Base-by-base conservation (phyloP, 2,888 invertebrate genomes). In the Odontocolon sp. region DNA sequence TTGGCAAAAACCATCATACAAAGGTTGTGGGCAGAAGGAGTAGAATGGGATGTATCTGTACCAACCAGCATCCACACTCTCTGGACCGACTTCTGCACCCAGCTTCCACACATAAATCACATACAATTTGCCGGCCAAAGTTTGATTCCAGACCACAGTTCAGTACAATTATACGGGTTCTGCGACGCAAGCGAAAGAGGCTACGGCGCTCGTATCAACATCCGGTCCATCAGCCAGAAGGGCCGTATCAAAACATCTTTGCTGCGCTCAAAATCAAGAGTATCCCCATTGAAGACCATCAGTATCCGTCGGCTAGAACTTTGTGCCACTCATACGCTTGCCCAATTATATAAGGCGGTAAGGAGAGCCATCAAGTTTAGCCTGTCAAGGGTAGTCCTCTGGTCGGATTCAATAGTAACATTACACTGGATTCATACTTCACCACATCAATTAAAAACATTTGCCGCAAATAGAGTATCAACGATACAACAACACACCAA, bases 81-180 rank as follows among this genome's bases (percentile, higher is more conserved):
- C 31, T 21, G 33, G 23, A 4, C 5, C 9, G n/a, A 18, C 1
- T 21, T 2, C 23, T 21, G 9, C 9, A 2, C 3, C 1, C 36
- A 76, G 2, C 26, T 78, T 0, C 4, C 9, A 6, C 2, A 14
- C 0, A 16, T 80, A 0, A 64, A 73, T 9, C 9, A 73, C 0
- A 1, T 71, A 0, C 4, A 16, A 1, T 54, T 73, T 21, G 21
- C n/a, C 2, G 38, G n/a, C 70, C 9, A 5, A 9, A 1, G 18
- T 33, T 1, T 14, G 16, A 4, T 2, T 4, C 0, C 2, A 4
- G 1, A n/a, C 45, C 1, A 4, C 31, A 1, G 28, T 1, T 14
- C n/a, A 42, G 52, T 79, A 9, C 50, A 82, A 40, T 23, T 82
- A 6, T 79, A 81, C 42, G 81, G 78, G 11, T 82, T 82, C 50